Base-by-base conservation (phyloP, 1,140 invertebrate genomes). In the Bombus cullumanus region DNA sequence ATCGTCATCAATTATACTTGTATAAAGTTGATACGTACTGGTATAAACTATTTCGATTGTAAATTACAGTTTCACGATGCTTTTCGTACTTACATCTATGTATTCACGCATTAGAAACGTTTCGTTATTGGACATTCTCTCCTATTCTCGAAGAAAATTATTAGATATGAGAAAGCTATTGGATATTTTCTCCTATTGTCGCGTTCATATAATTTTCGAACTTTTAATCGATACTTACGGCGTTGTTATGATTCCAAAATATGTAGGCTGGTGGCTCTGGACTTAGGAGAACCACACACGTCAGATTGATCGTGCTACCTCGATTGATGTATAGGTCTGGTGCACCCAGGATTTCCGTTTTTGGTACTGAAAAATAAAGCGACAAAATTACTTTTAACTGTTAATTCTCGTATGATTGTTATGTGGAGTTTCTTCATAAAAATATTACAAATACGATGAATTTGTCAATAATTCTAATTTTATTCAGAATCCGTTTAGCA, bases 271-370 rank as follows among this genome's bases (percentile, higher is more conserved):
- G 98, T 79, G 98, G 98, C 93, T 98, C 98, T 28, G 98, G 98
- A 92, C 98, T 98, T 93, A 98, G 98, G 75, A 97, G 95, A 85
- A 99, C 98, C 81, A 98, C 97, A 95, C 98, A 99, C 69, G 98
- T 99, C 86, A 99, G 96, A 95, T 99, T 99, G 95, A 99, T 99
- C 90, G 98, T 98, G 93, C 98, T 98, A 75, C 98, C 98, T 83
- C 97, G 96, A 95, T 98, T 97, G 92, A 99, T 98, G 95, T 98
- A 98, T 89, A 99, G 96, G 94, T 99, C 98, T 57, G 98, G 98
- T 69, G 97, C 97, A 71, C 98, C 98, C 83, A 98, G 96, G 90
- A 99, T 98, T 94, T 98, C 97, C 43, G 98, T 98, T 88, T 97
- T 97, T 53, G 98, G 98, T 94, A 98, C 98, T 99, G 96, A 87